Percentiles rank a stretch among this genome's conserved stretches.
phyloP scores from a whole-genome alignment of 92 coral and sea anemone species.

The Palythoa heliodiscus region DNA sequence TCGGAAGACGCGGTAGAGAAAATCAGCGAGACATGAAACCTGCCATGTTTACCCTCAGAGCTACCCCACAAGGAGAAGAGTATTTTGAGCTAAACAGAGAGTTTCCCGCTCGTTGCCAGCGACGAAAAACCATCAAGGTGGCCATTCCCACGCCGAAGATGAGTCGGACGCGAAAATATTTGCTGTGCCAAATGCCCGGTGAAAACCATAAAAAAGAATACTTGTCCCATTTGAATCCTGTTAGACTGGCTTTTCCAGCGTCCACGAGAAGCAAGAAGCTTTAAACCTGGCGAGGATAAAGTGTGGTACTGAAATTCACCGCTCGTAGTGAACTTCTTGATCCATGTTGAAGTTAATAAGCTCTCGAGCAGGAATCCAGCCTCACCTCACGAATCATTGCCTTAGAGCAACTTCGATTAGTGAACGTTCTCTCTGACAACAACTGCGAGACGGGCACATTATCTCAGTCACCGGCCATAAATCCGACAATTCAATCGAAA shows the following conservation, averaged over 20 bases:
- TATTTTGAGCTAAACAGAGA: slow-evolving; percentile 49
- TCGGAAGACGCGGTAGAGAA: slow-evolving; percentile 38
- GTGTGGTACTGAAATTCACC: slow-evolving; percentile 58
- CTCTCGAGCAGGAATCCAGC: neutral
- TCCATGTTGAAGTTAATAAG: neutral
- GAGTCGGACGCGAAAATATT: slow-evolving; percentile 54
- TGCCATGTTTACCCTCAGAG: slow-evolving; percentile 34
- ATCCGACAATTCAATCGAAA: neutral
- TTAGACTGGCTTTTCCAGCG: slow-evolving; percentile 55
- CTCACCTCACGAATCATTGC: neutral
- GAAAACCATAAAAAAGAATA: slow-evolving; percentile 44
- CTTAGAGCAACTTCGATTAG: neutral
- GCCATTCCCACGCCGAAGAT: neutral
- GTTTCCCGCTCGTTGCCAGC: slow-evolving; percentile 30
- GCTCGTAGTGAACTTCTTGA: slow-evolving; percentile 40
- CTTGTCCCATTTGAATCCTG: slow-evolving; percentile 49
- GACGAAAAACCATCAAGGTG: slow-evolving; percentile 54
- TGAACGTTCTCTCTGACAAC: neutral
- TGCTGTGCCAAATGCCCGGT: slow-evolving; percentile 52
- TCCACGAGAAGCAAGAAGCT: slow-evolving; percentile 32
- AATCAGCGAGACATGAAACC: slow-evolving; percentile 32
- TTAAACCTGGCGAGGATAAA: slow-evolving; percentile 28
- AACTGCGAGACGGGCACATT: neutral
- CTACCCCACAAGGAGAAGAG: neutral
- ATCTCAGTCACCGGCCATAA: neutral